Evolutionary conservation across 1,140 invertebrate genomes (phyloP), one percentile per base, ranked within the genome.

Genomic region (Amphibalanus amphitrite): DNA sequence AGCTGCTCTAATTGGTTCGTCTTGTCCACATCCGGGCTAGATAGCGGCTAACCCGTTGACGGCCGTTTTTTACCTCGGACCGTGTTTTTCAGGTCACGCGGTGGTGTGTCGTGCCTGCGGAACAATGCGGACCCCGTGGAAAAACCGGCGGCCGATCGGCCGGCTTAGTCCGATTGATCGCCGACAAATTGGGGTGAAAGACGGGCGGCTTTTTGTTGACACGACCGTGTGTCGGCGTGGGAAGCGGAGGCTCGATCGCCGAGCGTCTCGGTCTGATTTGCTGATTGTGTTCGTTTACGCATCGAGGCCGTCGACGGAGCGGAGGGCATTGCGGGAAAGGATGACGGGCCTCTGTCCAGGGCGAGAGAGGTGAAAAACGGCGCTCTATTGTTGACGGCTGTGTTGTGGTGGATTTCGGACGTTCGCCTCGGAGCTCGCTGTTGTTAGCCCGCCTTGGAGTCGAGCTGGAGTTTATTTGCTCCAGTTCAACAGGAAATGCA

Each of bases 141-240:
- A 59, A 59, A 59, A 59, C 47, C 47, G 20, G 1, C 13, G 10
- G 47, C 47, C 47, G 47, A 59, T 59, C 10, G 47, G 10, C 10
- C 10, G 47, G 47, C 47, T 59, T 59, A 59, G 47, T 1, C 20
- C 47, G 47, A 59, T 59, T 59, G 47, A 59, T 59, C 47, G 47
- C 47, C 47, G 47, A 59, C 47, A 59, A 59, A 59, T 59, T 59
- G 47, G 47, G 47, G 47, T 59, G 47, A 59, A 59, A 59, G 47
- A 59, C 10, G 10, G 47, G 47, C 13, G 13, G 47, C 6, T 13
- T 59, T 59, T 59, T 59, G 47, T 59, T 59, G 47, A 59, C 47
- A 59, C 47, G 47, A 20, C 10, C 13, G 47, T 20, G 47, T 13
- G 20, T 8, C 13, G 13, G 47, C 47, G 47, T 59, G 47, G 47